Base-by-base conservation (phyloP, 2,113 vertebrate species). In the Sprattus sprattus region DNA sequence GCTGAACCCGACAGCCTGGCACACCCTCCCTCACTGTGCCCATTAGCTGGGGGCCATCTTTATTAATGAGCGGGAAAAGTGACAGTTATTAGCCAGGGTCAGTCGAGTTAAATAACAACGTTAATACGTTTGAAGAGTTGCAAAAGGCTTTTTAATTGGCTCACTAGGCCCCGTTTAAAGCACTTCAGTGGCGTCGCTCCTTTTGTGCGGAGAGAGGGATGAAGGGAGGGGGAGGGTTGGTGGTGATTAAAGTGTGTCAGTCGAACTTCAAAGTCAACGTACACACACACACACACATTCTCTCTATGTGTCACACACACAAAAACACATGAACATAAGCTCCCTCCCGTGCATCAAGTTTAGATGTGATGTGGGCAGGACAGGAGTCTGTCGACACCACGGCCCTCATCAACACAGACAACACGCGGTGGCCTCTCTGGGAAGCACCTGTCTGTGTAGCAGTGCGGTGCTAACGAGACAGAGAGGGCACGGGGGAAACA, bases 1-100 rank as follows among this genome's bases (percentile, higher is more conserved):
- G 50, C 45, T 85, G 82, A 15, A 32, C 22, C 28, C 54, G 22
- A 71, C 28, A 13, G 11, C 16, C 81, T 50, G 44, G 84, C 85
- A 49, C 82, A 52, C 57, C 60, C 45, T 47, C 54, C 57, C 54
- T 84, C 1, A 1, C 44, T 18, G 13, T 44, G 25, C 16, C 18
- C 80, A 81, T 80, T 85, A 89, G 50, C 28, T 47, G 85, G 13
- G 82, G 39, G 82, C 83, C 71, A 85, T 81, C 57, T 85, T 86
- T 85, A 86, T 85, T 86, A 57, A 80, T 50, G 75, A 64, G 81
- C 82, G 83, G 54, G 64, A 84, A 49, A 47, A 82, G 83, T 84
- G 85, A 82, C 84, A 85, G 46, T 50, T 82, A 86, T 89, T 81
- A 86, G 57, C 81, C 71, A n/a, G 25, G n/a, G 0, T 85, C 45